Evolutionary conservation across 2,113 vertebrate species (phyloP).

Genomic region (Nycticebus coucang): DNA sequence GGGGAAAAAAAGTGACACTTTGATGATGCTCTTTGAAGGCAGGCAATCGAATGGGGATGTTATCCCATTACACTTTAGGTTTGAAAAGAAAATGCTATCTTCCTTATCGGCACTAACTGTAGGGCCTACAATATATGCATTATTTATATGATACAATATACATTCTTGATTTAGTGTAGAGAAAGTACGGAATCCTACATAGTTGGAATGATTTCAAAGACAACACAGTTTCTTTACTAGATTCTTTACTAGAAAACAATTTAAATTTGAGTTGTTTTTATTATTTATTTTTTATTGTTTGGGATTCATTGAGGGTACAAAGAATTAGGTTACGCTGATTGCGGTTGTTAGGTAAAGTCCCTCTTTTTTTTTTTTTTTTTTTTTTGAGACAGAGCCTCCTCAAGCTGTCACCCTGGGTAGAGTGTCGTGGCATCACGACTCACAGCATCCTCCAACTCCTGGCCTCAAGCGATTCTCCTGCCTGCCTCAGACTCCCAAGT

Average conservation of each 20-base stretch:
- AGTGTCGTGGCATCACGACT: no score
- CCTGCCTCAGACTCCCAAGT: no score
- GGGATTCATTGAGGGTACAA: no score
- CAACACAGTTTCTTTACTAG: neutral
- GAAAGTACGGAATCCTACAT: neutral
- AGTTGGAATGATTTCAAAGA: slow-evolving; percentile 17
- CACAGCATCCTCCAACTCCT: no score
- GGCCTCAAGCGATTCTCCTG: no score
- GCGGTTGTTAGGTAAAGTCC: no score
- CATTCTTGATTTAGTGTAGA: neutral
- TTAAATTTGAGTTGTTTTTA: neutral
- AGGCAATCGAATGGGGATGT: neutral
- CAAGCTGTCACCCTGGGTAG: no score
- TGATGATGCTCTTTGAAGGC: neutral
- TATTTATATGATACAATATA: neutral
- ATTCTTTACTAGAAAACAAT: neutral
- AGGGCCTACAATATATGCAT: neutral
- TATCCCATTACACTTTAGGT: neutral
- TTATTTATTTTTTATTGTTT: no score
- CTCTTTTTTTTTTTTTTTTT: no score
- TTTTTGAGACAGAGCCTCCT: no score
- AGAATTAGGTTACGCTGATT: no score
- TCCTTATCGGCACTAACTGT: neutral
- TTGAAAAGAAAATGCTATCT: neutral
- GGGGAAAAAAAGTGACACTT: slow-evolving; percentile 33